phyloP scores from a whole-genome alignment of 2,113 vertebrate species.

The Copsychus sechellarum region DNA sequence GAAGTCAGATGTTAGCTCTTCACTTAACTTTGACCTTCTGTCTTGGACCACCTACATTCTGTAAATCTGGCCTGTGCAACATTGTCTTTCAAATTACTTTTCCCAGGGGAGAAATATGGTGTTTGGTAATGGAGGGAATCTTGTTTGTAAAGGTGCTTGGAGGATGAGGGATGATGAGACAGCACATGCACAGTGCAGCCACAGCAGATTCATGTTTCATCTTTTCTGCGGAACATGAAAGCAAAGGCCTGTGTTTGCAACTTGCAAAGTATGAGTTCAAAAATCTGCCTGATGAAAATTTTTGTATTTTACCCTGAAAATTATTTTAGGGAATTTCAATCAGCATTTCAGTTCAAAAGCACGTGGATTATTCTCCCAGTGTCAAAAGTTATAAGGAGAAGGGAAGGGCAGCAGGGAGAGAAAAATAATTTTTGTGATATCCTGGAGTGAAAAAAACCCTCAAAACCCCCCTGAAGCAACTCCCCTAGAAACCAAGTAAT shows the following conservation, averaged over 20 bases:
- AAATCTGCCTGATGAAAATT: background rate
- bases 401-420: background rate
- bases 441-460: accelerated
- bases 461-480: background rate
- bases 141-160: slow-evolving; percentile 42
- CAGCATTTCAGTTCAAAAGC: background rate
- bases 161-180: background rate
- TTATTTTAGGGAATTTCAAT: background rate
- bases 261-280: background rate
- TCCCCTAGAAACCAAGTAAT: background rate
- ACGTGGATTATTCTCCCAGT: background rate
- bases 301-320: background rate
- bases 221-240: background rate
- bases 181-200: accelerated
- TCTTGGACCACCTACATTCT: slow-evolving; percentile 35
- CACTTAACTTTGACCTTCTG: slow-evolving; percentile 29
- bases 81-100: slow-evolving; percentile 8
- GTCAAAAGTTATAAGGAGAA: background rate
- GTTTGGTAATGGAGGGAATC: background rate
- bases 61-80: background rate
- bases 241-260: background rate
- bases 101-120: background rate
- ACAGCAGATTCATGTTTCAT: background rate
- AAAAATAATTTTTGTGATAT: background rate
- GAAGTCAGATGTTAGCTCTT: background rate